Conservation (phyloP, 2,113 vertebrate genomes). For the Mungos mungo region DNA sequence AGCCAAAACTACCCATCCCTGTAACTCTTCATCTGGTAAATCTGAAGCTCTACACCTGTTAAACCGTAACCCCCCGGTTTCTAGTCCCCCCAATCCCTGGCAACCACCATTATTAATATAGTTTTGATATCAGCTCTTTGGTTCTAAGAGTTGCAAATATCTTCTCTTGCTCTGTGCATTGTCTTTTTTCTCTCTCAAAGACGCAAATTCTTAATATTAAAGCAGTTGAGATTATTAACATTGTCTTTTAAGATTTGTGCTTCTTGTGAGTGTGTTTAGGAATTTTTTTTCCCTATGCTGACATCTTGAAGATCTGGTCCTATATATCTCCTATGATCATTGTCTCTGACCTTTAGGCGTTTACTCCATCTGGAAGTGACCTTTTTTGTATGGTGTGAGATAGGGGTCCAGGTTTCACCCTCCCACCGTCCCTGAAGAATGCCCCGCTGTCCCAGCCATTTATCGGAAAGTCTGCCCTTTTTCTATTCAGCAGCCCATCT, state of each 20-base stretch:
- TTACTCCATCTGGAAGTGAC: neutral
- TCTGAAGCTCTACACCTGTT: neutral
- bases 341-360: neutral
- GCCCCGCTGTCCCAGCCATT: neutral
- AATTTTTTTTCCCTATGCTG: neutral
- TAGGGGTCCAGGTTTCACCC: neutral
- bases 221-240: neutral
- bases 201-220: conserved; percentile 17
- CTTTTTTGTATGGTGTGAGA: neutral
- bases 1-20: neutral
- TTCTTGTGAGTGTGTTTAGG: neutral
- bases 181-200: neutral
- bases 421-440: neutral
- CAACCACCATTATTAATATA: neutral
- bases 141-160: neutral
- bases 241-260: neutral
- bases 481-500: neutral
- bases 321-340: neutral
- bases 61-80: neutral
- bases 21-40: neutral
- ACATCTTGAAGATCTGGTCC: neutral
- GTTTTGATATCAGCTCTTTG: neutral
- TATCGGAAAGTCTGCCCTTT: neutral
- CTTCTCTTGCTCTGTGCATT: neutral
- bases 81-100: too few species aligned